phyloP scores from a whole-genome alignment of 2,797 vertebrate species.

The Scyliorhinus canicula region DNA sequence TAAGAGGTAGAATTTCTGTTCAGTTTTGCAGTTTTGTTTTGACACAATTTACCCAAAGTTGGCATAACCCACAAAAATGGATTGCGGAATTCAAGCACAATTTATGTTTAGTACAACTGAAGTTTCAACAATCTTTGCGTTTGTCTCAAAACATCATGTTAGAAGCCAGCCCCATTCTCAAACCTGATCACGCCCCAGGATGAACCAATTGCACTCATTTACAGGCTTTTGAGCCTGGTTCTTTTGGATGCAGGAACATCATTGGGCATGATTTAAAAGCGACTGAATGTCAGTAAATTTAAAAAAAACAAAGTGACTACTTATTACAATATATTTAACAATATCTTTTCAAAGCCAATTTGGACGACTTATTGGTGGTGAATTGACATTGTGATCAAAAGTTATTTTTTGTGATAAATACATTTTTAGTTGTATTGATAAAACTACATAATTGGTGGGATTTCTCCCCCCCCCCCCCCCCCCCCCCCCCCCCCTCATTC shows the following conservation, averaged over 20 bases:
- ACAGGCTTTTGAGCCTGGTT: background rate
- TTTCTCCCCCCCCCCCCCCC: too few species aligned
- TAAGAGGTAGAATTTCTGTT: background rate
- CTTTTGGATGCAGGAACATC: background rate
- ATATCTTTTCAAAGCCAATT: too few species aligned
- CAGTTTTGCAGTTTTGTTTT: background rate
- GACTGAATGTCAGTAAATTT: too few species aligned
- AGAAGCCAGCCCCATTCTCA: background rate
- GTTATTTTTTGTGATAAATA: too few species aligned
- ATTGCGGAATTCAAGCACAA: background rate
- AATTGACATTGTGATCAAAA: too few species aligned
- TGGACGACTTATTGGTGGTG: too few species aligned
- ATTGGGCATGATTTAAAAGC: too few species aligned
- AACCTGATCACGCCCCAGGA: background rate
- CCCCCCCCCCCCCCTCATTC: too few species aligned
- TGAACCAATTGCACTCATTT: background rate
- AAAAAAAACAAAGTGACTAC: too few species aligned
- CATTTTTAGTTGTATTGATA: too few species aligned
- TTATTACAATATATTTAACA: too few species aligned
- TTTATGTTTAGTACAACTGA: background rate
- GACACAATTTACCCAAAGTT: background rate
- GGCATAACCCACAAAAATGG: background rate
- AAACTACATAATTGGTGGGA: too few species aligned
- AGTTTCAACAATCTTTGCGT: background rate
- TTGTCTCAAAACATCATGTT: background rate